phyloP scores from a whole-genome alignment of 1,140 invertebrate genomes.

The Brachionus rubens region DNA sequence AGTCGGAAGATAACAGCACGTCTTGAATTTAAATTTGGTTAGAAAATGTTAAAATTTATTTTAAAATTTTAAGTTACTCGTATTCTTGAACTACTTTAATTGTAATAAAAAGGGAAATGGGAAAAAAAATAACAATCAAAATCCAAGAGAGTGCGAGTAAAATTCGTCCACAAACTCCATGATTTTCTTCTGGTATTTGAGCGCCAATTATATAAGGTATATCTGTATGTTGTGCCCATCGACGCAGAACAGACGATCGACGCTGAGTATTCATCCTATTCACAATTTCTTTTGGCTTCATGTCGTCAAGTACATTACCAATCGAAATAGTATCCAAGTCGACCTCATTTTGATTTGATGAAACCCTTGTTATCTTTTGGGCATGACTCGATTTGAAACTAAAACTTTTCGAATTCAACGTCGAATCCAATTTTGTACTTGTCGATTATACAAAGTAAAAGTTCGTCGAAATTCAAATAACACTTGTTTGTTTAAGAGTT shows the following conservation, averaged over 20 bases:
- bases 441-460: no score
- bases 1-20: constrained; percentile 47
- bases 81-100: constrained; percentile 47
- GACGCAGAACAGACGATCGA: not conserved
- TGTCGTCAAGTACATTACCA: not conserved
- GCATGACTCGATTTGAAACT: not conserved
- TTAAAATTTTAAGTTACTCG: constrained; percentile 10
- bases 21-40: not conserved
- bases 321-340: constrained; percentile 21
- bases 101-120: constrained; percentile 23
- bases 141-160: constrained; percentile 22
- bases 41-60: not conserved
- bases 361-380: not conserved
- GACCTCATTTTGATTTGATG: not conserved
- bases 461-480: no score
- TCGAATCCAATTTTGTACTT: constrained; percentile 14
- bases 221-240: constrained; percentile 37
- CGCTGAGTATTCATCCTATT: not conserved
- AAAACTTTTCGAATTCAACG: not conserved
- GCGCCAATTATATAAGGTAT: constrained; percentile 44
- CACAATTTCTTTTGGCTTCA: not conserved
- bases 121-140: constrained; percentile 43
- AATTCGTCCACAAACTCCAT: constrained; percentile 8
- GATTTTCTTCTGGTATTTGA: constrained; percentile 13
- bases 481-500: no score